A percentile compares a stretch with the other conserved stretches of the same genome.
phyloP scores from a whole-genome alignment of 2,797 vertebrate species.

The Sebastes taczanowskii region DNA sequence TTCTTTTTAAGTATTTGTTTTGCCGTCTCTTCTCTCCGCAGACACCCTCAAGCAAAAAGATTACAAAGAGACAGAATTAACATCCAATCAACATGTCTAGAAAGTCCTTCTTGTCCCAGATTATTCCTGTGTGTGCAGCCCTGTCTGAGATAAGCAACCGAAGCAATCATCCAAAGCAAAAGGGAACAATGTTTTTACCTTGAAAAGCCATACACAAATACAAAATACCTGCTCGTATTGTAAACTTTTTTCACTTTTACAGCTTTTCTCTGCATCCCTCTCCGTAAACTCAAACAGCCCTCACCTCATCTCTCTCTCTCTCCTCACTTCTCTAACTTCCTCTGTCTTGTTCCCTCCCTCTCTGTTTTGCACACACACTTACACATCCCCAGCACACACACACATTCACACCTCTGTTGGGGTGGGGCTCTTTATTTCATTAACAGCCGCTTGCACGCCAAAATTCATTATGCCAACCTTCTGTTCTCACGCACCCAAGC shows the following conservation, averaged over 20 bases:
- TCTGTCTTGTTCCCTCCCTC: not conserved
- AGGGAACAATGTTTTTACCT: slow-evolving; percentile 7
- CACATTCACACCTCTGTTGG: slow-evolving; percentile 61
- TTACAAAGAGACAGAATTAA: slow-evolving; percentile 43
- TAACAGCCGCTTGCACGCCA: slow-evolving; percentile 76
- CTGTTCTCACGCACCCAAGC: slow-evolving; percentile 77
- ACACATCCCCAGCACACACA: slow-evolving; percentile 17
- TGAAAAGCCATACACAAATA: not conserved
- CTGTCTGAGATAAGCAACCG: slow-evolving; percentile 17
- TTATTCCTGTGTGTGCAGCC: slow-evolving; percentile 28
- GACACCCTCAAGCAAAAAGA: slow-evolving; percentile 3
- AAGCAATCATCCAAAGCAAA: slow-evolving; percentile 15
- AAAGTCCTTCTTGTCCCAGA: slow-evolving; percentile 27
- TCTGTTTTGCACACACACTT: slow-evolving; percentile 27
- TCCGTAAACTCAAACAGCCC: not conserved
- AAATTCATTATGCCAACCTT: slow-evolving; percentile 82
- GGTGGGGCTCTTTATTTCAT: slow-evolving; percentile 80
- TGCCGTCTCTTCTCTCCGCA: slow-evolving; percentile 7
- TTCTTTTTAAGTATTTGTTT: slow-evolving; percentile 9
- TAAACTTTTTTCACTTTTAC: not conserved
- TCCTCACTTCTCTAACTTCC: slow-evolving; percentile 7
- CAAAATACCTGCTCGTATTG: not conserved
- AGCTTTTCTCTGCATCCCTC: not conserved
- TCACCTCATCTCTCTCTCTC: not conserved
- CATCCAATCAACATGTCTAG: slow-evolving; percentile 15